Base-by-base conservation (phyloP, 2,113 vertebrate species). In the Nymphicus hollandicus region DNA sequence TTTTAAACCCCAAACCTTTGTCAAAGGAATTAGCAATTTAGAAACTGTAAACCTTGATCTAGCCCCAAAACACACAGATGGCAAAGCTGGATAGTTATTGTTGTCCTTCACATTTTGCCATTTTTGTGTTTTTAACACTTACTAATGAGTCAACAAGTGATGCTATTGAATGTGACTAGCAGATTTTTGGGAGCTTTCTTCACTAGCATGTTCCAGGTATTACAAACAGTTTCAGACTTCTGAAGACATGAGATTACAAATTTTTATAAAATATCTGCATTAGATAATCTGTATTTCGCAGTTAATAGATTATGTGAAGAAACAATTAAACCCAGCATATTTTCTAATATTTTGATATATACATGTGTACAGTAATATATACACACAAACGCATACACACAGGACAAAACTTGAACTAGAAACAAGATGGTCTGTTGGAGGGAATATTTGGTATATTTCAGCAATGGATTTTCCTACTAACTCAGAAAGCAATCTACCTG, bases 81-180 rank as follows among this genome's bases (percentile, higher is more conserved):
- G 73, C 50, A 84, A 84, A 84, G 31, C 73, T 65, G 15, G 5
- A 65, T 27, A 61, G 65, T 56, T 91, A 89, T 71, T 93, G 60
- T 29, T 86, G 69, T 58, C 77, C 76, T 84, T 93, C 81, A 86
- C 28, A 61, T 92, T 95, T 92, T 94, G 81, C 41, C 81, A 89
- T 44, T 31, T 60, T 91, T 72, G 47, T 71, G 47, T 68, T 95
- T 92, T 91, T 88, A 88, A 76, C 74, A 73, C 5, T 28, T 71
- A 58, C 41, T 72, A 89, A 60, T 89, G 73, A 95, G 73, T 79
- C 61, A 85, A 82, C 47, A 95, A 87, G 23, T 55, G 7, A 2
- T 66, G 20, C 20, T 58, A 18, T 65, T 93, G 64, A 28, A 79
- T 89, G 46, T 14, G 89, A 31, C 31, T 27, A 82, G 39, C 20